These are phyloP conservation scores for Julus scandinavius DNA, from an alignment of 2,888 invertebrate genomes.

Conservation along the genomic window DNA sequence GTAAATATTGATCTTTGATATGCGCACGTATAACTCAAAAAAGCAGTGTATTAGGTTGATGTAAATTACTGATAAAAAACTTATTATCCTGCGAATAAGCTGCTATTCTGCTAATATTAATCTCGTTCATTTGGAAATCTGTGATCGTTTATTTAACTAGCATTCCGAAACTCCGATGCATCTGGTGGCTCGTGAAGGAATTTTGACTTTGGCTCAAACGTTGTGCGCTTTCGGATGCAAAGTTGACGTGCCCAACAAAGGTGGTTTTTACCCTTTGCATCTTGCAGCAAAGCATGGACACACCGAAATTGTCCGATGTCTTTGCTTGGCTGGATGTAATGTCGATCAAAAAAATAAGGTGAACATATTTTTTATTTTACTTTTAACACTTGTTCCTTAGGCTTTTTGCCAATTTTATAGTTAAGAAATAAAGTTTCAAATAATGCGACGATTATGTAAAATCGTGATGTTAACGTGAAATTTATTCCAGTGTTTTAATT, in stretches of 20 bases:
- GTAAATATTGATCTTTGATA: constrained; percentile 64
- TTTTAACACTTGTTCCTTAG: not conserved
- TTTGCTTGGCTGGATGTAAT: constrained; percentile 78
- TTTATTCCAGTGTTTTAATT: not conserved
- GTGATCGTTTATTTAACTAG: constrained; percentile 63
- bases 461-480: too few species aligned
- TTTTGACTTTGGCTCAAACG: constrained; percentile 71
- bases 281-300: constrained; percentile 78
- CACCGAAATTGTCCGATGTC: constrained; percentile 75
- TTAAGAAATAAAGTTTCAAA: too few species aligned
- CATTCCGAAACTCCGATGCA: constrained; percentile 73
- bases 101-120: not conserved
- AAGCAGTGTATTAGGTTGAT: not conserved
- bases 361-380: constrained; percentile 30
- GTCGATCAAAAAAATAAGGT: constrained; percentile 74
- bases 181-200: constrained; percentile 71
- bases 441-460: too few species aligned
- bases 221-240: constrained; percentile 72
- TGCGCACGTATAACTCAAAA: not conserved
- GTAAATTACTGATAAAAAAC: constrained; percentile 14
- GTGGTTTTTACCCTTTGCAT: constrained; percentile 75
- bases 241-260: constrained; percentile 74
- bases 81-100: not conserved
- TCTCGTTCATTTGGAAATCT: constrained; percentile 24
- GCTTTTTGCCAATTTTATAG: too few species aligned